Base-by-base conservation (phyloP, 2,888 invertebrate genomes). In the Oasisia sp. region DNA sequence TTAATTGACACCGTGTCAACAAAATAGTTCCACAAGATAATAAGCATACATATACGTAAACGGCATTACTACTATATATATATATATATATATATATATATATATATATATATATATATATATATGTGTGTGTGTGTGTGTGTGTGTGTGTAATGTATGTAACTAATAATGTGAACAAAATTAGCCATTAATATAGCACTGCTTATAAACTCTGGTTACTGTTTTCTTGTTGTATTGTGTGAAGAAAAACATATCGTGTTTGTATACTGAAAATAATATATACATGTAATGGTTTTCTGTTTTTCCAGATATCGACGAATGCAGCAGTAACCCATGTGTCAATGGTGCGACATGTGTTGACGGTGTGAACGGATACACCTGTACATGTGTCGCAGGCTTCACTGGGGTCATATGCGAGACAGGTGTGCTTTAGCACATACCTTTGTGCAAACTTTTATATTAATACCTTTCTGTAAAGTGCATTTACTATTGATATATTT, bases 341-440 rank as follows among this genome's bases (percentile, higher is more conserved):
- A 94, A 95, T 91, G 95, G 94, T 9, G 74, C 74, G 1, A 92
- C 92, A 0, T 95, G 95, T 91, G 58, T 19, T 9, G 93, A 94
- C 74, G 89, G 19, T 12, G 91, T 93, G 19, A 92, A 93, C 38
- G 92, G 92, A 12, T 95, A 93, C 92, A 91, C 89, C 32, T 95
- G 95, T 91, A 32, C 27, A 0, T 95, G 95, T 93, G 97, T 96
- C 2, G 32, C 91, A n/a, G 94, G 94, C 27, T 95, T 94, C 91
- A 91, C 93, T 32, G 95, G 95, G 5, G 56, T 91, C 56, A 32
- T 50, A 1, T 91, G 91, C 91, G 91, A 91, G 32, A 91, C 56
- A 38, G 91, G 91, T 91, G n/a, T 74, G n/a, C 7, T 74, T 74
- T 74, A 74, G 74, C 74, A 74, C 19, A 74, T 74, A 74, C 27